Conservation (phyloP, 2,888 invertebrate genomes). For the Cinara cedri region DNA sequence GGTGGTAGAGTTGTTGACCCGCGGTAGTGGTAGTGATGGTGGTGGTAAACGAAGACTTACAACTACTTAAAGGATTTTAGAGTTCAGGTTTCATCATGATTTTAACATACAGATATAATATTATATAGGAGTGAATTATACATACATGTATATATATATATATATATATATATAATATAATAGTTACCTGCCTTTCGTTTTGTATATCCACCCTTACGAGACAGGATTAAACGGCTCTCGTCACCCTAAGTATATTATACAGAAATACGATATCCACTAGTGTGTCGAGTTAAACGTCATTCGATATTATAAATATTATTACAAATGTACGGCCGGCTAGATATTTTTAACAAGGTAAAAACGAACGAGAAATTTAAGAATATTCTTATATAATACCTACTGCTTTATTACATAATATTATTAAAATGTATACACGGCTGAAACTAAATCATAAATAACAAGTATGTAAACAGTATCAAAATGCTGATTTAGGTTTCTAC, state of each 20-base stretch:
- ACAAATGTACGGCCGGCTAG: background rate
- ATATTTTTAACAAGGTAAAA: conserved; percentile 10
- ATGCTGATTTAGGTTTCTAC: too few species aligned
- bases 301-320: background rate
- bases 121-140: too few species aligned
- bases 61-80: conserved; percentile 49
- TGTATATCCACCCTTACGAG: too few species aligned
- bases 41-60: conserved; percentile 47
- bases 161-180: too few species aligned
- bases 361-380: background rate
- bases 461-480: too few species aligned
- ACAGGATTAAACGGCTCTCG: too few species aligned
- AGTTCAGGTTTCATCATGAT: conserved; percentile 45
- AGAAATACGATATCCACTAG: conserved; percentile 28
- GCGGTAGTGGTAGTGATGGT: too few species aligned
- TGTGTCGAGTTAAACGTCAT: conserved; percentile 13
- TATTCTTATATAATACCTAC: background rate
- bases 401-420: background rate
- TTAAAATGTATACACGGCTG: too few species aligned
- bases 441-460: too few species aligned
- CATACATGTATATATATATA: too few species aligned
- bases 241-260: too few species aligned
- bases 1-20: conserved; percentile 17
- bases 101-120: background rate
- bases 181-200: too few species aligned